A percentile compares a stretch with the other conserved stretches of the same genome.
phyloP scores from a whole-genome alignment of 1,140 invertebrate species.

The Hypsibius dujardini region DNA sequence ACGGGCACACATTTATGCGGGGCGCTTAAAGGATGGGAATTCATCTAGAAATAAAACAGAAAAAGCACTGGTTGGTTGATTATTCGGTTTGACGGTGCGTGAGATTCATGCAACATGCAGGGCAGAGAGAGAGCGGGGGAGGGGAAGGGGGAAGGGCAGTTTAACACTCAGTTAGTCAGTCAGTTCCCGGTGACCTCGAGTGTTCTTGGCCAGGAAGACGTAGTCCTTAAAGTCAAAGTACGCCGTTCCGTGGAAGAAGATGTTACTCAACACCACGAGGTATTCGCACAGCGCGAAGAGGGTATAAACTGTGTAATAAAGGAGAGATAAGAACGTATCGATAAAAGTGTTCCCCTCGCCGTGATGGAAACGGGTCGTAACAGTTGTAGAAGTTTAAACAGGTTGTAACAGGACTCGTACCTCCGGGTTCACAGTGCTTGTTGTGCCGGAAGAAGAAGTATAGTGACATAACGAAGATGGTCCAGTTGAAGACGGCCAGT shows the following conservation, averaged over 20 bases:
- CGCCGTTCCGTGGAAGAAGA: constrained; percentile 74
- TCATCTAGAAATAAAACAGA: background rate
- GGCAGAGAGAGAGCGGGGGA: too few relatives aligned
- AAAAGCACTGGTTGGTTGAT: too few relatives aligned
- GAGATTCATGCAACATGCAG: too few relatives aligned
- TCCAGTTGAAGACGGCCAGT: constrained; percentile 53
- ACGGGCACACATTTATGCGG: too few relatives aligned
- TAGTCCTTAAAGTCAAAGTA: constrained; percentile 57
- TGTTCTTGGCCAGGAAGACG: constrained; percentile 20
- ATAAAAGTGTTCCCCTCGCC: too few relatives aligned
- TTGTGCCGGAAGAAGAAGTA: constrained; percentile 85
- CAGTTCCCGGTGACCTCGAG: background rate
- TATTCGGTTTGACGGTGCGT: too few relatives aligned
- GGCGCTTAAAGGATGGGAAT: background rate
- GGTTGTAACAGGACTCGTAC: constrained; percentile 45
- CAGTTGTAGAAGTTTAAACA: background rate
- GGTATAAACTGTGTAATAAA: constrained; percentile 55
- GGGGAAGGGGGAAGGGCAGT: too few relatives aligned
- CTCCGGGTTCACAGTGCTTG: constrained; percentile 67
- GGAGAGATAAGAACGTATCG: too few relatives aligned
- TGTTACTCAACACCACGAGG: constrained; percentile 73
- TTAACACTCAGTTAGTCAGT: background rate
- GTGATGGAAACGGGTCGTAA: background rate
- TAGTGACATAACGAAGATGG: constrained; percentile 56
- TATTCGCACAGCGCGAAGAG: constrained; percentile 82